A percentile compares a stretch with the other conserved stretches of the same genome.
These are phyloP conservation scores for Rhinella marina DNA, from an alignment of 2,797 vertebrate species.

Conservation along the genomic window DNA sequence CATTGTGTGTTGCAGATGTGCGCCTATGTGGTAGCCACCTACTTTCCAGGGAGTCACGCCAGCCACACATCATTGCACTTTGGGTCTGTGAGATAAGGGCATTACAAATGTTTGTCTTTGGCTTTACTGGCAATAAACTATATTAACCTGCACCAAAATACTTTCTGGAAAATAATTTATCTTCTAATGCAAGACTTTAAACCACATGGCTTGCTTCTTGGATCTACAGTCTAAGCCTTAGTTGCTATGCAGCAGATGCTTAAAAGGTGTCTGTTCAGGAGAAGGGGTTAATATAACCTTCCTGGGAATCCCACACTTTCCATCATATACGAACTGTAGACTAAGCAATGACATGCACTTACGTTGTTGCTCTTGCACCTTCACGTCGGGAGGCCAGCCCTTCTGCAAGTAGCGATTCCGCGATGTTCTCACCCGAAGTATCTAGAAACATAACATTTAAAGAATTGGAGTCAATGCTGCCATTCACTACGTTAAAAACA, in stretches of 20 bases:
- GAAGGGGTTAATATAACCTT: neutral
- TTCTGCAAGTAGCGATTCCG: constrained; percentile 89
- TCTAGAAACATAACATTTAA: constrained; percentile 72
- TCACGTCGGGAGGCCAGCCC: constrained; percentile 92
- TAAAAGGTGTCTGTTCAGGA: neutral
- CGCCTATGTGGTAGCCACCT: too few relatives aligned
- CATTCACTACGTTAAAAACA: too few relatives aligned
- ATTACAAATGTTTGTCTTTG: too few relatives aligned
- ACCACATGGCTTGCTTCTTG: neutral
- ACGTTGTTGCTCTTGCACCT: constrained; percentile 82
- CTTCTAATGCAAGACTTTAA: too few relatives aligned
- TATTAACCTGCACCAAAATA: too few relatives aligned
- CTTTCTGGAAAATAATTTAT: too few relatives aligned
- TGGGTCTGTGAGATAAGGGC: too few relatives aligned
- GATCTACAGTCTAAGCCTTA: neutral
- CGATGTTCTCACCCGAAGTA: constrained; percentile 91
- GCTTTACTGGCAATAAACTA: too few relatives aligned
- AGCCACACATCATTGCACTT: too few relatives aligned
- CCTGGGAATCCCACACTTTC: neutral
- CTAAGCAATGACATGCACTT: constrained; percentile 1
- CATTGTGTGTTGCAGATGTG: too few relatives aligned
- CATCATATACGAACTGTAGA: neutral
- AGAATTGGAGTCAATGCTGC: neutral
- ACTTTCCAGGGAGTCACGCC: too few relatives aligned
- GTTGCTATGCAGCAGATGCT: neutral